phyloP scores from a whole-genome alignment of 2,797 vertebrate species.

The Takifugu ocellatus region DNA sequence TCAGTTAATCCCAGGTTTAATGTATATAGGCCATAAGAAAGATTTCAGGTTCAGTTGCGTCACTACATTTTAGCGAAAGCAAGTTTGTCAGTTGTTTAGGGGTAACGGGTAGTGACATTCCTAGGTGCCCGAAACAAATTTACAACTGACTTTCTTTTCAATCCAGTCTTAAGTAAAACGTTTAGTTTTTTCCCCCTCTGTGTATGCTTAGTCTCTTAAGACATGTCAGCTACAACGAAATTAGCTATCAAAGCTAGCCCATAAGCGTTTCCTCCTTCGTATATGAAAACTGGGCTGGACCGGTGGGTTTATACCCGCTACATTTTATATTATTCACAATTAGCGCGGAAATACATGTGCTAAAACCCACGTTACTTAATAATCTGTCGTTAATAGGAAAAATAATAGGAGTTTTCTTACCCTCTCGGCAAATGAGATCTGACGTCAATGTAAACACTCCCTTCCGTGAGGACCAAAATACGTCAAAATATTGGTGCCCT shows the following conservation, averaged over 20 bases:
- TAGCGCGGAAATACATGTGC: neutral
- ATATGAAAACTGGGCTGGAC: neutral
- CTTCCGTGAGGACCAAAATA: conserved; percentile 42
- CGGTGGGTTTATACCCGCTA: neutral
- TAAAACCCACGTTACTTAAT: neutral
- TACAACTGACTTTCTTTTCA: too few relatives aligned
- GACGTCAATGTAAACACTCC: conserved; percentile 69
- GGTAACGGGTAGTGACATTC: too few relatives aligned
- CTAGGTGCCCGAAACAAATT: too few relatives aligned
- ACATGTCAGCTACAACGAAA: neutral
- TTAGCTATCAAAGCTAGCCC: conserved; percentile 53
- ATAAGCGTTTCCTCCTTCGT: conserved; percentile 40
- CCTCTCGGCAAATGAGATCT: conserved; percentile 39
- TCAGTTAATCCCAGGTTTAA: neutral
- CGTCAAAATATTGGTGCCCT: conserved; percentile 44
- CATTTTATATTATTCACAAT: neutral
- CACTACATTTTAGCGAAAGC: too few relatives aligned
- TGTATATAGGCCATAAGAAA: too few relatives aligned
- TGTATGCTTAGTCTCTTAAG: too few relatives aligned
- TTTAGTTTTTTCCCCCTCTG: too few relatives aligned
- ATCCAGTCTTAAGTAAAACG: too few relatives aligned
- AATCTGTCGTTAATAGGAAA: conserved; percentile 9
- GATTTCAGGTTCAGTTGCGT: too few relatives aligned
- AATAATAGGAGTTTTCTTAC: conserved; percentile 50
- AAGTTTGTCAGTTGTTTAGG: too few relatives aligned